Evolutionary conservation across 2,888 invertebrate species (phyloP).

Genomic region (Laspeyria flexula): DNA sequence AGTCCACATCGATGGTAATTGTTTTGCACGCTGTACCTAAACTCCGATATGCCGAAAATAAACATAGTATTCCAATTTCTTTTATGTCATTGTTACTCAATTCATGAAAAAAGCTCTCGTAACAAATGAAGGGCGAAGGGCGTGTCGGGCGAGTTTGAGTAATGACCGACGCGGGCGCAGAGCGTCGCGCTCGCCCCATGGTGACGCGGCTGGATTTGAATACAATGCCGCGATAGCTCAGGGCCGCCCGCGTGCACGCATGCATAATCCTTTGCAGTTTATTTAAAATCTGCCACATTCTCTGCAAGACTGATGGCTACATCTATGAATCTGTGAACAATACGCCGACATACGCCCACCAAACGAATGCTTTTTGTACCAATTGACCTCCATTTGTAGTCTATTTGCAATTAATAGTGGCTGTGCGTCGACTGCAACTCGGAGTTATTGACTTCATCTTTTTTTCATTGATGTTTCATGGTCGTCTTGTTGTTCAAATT

Average conservation of each 20-base stretch:
- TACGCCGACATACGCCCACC: constrained; percentile 46
- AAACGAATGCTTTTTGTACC: constrained; percentile 60
- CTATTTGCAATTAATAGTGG: constrained; percentile 69
- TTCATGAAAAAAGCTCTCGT: constrained; percentile 37
- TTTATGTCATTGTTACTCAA: constrained; percentile 25
- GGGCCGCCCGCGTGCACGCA: constrained; percentile 76
- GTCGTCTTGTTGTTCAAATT: constrained; percentile 34
- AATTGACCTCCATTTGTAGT: constrained; percentile 73
- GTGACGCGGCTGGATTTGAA: constrained; percentile 78
- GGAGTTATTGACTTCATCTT: constrained; percentile 66
- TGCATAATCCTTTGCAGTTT: constrained; percentile 74
- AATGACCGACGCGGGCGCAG: constrained; percentile 58
- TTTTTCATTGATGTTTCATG: constrained; percentile 60
- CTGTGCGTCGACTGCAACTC: constrained; percentile 55
- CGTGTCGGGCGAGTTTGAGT: constrained; percentile 64
- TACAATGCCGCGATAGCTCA: constrained; percentile 83
- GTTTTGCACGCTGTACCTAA: background rate
- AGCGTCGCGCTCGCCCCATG: constrained; percentile 45
- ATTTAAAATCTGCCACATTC: constrained; percentile 76
- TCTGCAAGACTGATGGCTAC: constrained; percentile 59
- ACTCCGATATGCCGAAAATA: background rate
- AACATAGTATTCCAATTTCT: constrained; percentile 5
- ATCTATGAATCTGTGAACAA: constrained; percentile 62
- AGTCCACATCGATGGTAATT: background rate
- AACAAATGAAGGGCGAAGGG: constrained; percentile 53